Conservation (phyloP, 2,888 invertebrate genomes). For the Nemapogon koenigi region DNA sequence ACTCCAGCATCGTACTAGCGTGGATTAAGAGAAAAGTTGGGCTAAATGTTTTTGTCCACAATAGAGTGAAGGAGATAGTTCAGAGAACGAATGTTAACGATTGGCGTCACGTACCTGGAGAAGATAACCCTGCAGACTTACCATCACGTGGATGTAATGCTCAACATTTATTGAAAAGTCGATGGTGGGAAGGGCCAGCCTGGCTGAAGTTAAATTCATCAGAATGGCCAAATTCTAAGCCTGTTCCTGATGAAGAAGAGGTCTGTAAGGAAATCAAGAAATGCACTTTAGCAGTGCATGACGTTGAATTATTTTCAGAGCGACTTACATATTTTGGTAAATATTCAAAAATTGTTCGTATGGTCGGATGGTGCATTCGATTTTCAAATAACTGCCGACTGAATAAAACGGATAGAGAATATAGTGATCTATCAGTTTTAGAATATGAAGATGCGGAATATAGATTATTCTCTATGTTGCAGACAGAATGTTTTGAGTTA, state of each 20-base stretch:
- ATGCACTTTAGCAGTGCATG: neutral
- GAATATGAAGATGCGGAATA: slow-evolving; percentile 2
- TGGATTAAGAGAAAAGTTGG: slow-evolving; percentile 3
- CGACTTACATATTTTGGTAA: slow-evolving; percentile 6
- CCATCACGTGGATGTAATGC: slow-evolving; percentile 9
- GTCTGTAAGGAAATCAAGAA: neutral
- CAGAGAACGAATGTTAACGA: neutral
- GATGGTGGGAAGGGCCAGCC: slow-evolving; percentile 11
- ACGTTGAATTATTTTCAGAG: neutral
- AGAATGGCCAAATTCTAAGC: neutral
- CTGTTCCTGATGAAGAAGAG: neutral
- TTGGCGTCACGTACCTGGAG: slow-evolving; percentile 10
- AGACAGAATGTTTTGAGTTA: neutral
- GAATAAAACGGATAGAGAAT: too few relatives aligned
- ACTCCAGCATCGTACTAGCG: neutral
- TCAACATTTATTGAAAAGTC: neutral
- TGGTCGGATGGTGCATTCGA: slow-evolving; percentile 7
- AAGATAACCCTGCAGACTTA: slow-evolving; percentile 9
- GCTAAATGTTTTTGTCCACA: slow-evolving; percentile 9
- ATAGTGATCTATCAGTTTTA: too few relatives aligned
- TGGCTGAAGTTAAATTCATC: neutral
- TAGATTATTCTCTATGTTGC: neutral
- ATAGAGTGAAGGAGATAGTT: slow-evolving; percentile 10
- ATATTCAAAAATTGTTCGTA: slow-evolving; percentile 10
- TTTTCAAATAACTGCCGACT: neutral